Evolutionary conservation across 2,113 vertebrate genomes (phyloP).

Genomic region (Leptosomus discolor): DNA sequence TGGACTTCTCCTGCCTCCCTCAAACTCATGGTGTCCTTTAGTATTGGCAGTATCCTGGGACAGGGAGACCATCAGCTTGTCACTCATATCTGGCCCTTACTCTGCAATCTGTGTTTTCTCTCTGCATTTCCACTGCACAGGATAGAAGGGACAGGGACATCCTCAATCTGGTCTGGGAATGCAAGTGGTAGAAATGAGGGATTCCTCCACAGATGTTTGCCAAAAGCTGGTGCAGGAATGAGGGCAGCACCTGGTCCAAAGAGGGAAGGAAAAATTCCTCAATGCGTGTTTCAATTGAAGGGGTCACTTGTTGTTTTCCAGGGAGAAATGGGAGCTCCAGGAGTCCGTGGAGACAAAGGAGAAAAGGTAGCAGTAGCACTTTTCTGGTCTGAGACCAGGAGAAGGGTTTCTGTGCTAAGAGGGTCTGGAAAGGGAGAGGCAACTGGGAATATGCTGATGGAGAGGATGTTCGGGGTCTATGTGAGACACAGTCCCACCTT

Average conservation of each 20-base stretch:
- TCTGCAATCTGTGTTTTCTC: neutral
- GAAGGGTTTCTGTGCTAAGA: neutral
- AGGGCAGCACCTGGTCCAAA: neutral
- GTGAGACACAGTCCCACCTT: neutral
- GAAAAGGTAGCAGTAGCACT: conserved; percentile 3
- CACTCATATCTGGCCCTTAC: neutral
- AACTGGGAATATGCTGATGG: neutral
- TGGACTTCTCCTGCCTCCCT: neutral
- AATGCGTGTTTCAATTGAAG: neutral
- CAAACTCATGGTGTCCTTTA: neutral
- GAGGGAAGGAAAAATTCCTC: neutral
- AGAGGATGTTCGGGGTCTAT: neutral
- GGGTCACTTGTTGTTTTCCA: neutral
- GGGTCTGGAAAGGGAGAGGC: neutral
- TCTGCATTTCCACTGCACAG: neutral
- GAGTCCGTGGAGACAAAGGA: conserved; percentile 46
- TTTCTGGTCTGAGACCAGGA: neutral
- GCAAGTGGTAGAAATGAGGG: neutral
- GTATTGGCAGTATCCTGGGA: neutral
- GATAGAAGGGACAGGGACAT: neutral
- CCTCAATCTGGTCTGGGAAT: neutral
- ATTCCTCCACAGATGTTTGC: neutral
- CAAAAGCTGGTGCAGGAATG: neutral
- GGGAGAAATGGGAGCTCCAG: conserved; percentile 62
- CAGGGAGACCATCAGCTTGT: neutral